Evolutionary conservation across 2,797 vertebrate species (phyloP).

Genomic region (Pseudochirops cupreus): DNA sequence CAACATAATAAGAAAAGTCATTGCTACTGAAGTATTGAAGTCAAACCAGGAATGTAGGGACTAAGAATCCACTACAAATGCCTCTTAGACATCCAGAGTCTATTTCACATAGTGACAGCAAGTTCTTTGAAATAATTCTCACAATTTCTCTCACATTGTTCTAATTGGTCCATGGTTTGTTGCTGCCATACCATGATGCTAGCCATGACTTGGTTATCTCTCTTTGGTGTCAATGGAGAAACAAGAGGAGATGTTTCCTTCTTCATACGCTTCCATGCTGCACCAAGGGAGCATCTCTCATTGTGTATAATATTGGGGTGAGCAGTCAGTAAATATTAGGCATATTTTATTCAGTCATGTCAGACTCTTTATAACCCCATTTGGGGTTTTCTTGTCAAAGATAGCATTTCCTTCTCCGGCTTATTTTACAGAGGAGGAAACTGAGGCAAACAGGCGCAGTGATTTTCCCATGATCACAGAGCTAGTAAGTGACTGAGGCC

Average conservation of each 20-base stretch:
- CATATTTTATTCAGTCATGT: too few species aligned
- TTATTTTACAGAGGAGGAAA: too few species aligned
- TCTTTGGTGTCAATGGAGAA: not conserved
- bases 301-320: not conserved
- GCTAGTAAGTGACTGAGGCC: too few species aligned
- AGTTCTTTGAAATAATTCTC: not conserved
- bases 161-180: not conserved
- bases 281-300: not conserved
- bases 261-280: not conserved
- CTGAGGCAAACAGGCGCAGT: too few species aligned
- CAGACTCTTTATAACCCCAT: too few species aligned
- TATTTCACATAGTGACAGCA: not conserved
- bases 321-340: not conserved
- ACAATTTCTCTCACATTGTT: not conserved
- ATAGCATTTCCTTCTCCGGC: too few species aligned
- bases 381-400: too few species aligned
- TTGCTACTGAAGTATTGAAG: not conserved
- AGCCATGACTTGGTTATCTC: not conserved
- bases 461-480: too few species aligned
- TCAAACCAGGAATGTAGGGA: not conserved
- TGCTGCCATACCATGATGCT: not conserved
- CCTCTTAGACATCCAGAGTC: not conserved
- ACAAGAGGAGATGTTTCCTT: not conserved
- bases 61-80: too few species aligned
- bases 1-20: not conserved